These are phyloP conservation scores for Protomyctophum bolini DNA, from an alignment of 2,113 vertebrate genomes.

Conservation along the genomic window DNA sequence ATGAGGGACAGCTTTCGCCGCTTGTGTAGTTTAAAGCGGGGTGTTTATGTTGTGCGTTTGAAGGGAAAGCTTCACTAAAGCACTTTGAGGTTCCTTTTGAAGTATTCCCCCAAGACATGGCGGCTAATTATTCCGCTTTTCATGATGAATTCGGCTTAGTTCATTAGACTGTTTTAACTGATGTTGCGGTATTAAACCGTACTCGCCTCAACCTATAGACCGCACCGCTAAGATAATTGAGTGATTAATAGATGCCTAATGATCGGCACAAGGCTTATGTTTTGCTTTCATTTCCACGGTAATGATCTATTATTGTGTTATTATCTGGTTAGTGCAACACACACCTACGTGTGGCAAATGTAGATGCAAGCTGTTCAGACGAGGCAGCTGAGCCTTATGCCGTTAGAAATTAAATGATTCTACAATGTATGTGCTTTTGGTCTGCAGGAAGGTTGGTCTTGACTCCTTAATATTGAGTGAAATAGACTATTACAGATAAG, in stretches of 20 bases:
- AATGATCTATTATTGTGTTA: constrained; percentile 58
- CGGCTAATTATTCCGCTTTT: constrained; percentile 79
- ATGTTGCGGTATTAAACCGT: constrained; percentile 76
- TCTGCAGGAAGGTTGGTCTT: neutral
- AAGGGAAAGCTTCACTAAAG: constrained; percentile 75
- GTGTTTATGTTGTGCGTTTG: constrained; percentile 75
- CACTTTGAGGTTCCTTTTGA: constrained; percentile 79
- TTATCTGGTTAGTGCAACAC: constrained; percentile 39
- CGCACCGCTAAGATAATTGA: constrained; percentile 74
- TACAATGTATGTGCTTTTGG: neutral
- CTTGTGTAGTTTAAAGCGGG: constrained; percentile 73
- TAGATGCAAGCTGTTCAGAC: constrained; percentile 9
- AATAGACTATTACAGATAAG: too few species aligned
- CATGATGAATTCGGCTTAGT: constrained; percentile 75
- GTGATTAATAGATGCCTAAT: constrained; percentile 80
- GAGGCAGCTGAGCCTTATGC: constrained; percentile 1
- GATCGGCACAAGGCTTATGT: constrained; percentile 76
- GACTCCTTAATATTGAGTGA: too few species aligned
- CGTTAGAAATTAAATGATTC: constrained; percentile 2
- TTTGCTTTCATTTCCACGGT: constrained; percentile 71
- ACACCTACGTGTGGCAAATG: constrained; percentile 18
- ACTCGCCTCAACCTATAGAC: constrained; percentile 48
- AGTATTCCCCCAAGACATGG: constrained; percentile 75
- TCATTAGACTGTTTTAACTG: constrained; percentile 80
- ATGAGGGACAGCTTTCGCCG: constrained; percentile 69